These are phyloP conservation scores for Leptobrachium ailaonicum DNA, from an alignment of 2,113 vertebrate genomes.

Conservation along the genomic window DNA sequence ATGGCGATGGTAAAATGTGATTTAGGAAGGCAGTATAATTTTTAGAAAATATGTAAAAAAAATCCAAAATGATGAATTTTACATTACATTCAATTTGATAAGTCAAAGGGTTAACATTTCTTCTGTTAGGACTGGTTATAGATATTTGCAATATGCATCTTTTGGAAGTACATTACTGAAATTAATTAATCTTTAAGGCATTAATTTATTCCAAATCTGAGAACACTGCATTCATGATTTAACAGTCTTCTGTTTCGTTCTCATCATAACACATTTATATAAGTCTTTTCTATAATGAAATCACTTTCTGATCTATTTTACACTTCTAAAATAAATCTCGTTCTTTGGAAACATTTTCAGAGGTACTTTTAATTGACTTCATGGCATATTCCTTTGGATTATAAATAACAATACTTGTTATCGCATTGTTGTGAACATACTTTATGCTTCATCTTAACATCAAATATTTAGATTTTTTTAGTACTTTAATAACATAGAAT, in stretches of 20 bases:
- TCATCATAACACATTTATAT: slow-evolving; percentile 43
- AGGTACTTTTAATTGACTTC: slow-evolving; percentile 22
- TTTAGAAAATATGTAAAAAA: too few relatives aligned
- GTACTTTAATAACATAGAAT: too few relatives aligned
- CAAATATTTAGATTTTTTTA: too few relatives aligned
- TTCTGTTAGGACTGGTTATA: slow-evolving; percentile 4
- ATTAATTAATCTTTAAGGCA: slow-evolving; percentile 46
- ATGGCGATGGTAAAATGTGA: too few relatives aligned
- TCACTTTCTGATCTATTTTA: slow-evolving; percentile 29
- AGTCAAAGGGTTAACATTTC: slow-evolving; percentile 23
- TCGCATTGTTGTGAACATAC: too few relatives aligned
- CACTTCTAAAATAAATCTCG: slow-evolving; percentile 35
- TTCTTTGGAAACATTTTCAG: slow-evolving; percentile 22
- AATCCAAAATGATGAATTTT: too few relatives aligned
- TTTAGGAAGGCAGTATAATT: too few relatives aligned
- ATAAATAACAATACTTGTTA: too few relatives aligned
- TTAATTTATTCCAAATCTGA: slow-evolving; percentile 43
- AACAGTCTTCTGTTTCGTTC: slow-evolving; percentile 22
- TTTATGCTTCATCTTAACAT: too few relatives aligned
- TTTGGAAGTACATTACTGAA: slow-evolving; percentile 41
- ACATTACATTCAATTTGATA: neutral
- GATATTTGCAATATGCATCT: slow-evolving; percentile 13
- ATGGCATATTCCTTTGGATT: slow-evolving; percentile 2
- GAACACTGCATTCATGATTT: slow-evolving; percentile 43
- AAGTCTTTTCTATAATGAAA: slow-evolving; percentile 40